Conservation (phyloP, 2,113 vertebrate species). For the Reinhardtius hippoglossoides region DNA sequence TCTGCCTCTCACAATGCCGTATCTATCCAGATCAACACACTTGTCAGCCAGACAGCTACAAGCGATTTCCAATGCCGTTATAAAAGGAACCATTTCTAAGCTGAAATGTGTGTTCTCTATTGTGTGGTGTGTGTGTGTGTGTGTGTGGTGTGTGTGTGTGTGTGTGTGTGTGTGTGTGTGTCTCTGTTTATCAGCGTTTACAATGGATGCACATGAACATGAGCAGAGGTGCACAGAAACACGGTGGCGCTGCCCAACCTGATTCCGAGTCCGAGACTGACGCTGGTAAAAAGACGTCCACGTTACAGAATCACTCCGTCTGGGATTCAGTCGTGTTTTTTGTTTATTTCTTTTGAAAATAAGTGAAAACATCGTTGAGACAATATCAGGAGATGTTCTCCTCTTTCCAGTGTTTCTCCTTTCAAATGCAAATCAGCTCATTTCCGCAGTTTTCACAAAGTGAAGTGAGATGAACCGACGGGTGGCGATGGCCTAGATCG, state of each 20-base stretch:
- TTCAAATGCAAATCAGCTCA: slow-evolving; percentile 41
- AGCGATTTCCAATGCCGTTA: slow-evolving; percentile 68
- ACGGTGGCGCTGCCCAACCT: slow-evolving; percentile 20
- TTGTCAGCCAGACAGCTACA: slow-evolving; percentile 78
- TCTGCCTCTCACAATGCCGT: slow-evolving; percentile 74
- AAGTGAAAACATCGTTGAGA: slow-evolving; percentile 19
- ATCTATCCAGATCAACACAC: slow-evolving; percentile 80
- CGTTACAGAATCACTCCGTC: slow-evolving; percentile 18
- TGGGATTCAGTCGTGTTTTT: slow-evolving; percentile 32
- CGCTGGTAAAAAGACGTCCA: slow-evolving; percentile 34
- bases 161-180: slow-evolving; percentile 44
- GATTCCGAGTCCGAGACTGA: slow-evolving; percentile 46
- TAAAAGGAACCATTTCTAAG: slow-evolving; percentile 70
- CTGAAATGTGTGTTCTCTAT: slow-evolving; percentile 67
- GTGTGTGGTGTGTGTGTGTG: slow-evolving; percentile 45
- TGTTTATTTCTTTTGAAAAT: slow-evolving; percentile 17
- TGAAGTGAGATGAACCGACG: slow-evolving; percentile 14
- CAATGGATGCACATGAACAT: slow-evolving; percentile 56
- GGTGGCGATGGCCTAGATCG: slow-evolving; percentile 24
- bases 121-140: slow-evolving; percentile 60
- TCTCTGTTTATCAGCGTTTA: slow-evolving; percentile 49
- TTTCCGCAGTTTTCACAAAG: slow-evolving; percentile 19
- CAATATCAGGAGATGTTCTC: slow-evolving; percentile 10
- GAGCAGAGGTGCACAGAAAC: slow-evolving; percentile 43
- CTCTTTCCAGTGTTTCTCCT: slow-evolving; percentile 22